Evolutionary conservation across 2,888 invertebrate species (phyloP).

Genomic region (Leistus spinibarbis): DNA sequence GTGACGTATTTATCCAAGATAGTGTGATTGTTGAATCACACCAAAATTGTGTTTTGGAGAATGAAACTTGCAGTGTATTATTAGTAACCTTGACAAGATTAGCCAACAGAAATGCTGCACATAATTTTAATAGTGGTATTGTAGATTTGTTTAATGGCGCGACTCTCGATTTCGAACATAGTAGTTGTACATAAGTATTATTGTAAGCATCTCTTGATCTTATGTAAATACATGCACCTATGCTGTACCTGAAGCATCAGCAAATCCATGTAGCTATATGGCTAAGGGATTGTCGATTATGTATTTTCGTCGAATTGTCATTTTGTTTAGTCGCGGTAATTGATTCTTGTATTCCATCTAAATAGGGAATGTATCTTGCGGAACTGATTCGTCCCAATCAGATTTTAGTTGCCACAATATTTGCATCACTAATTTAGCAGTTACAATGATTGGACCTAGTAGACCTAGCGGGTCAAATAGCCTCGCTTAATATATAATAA

Average conservation of each 20-base stretch:
- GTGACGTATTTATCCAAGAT: conserved; percentile 39
- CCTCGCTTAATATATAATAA: conserved; percentile 42
- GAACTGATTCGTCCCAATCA: conserved; percentile 19
- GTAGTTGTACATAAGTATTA: neutral
- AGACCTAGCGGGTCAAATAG: conserved; percentile 32
- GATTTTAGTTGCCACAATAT: conserved; percentile 2
- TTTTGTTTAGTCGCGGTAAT: neutral
- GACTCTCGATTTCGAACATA: conserved; percentile 36
- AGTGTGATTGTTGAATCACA: conserved; percentile 43
- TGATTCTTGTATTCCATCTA: neutral
- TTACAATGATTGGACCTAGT: conserved; percentile 8
- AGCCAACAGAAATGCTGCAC: conserved; percentile 24
- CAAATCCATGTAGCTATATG: conserved; percentile 43
- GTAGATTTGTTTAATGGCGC: conserved; percentile 20
- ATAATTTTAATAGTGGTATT: conserved; percentile 38
- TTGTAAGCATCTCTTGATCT: neutral
- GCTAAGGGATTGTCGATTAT: neutral
- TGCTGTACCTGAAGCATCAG: conserved; percentile 43
- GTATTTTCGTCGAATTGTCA: neutral
- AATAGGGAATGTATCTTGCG: neutral
- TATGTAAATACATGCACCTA: conserved; percentile 45
- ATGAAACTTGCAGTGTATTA: conserved; percentile 10
- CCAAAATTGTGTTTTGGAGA: conserved; percentile 39
- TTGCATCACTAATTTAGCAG: conserved; percentile 10
- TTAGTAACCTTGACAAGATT: conserved; percentile 23